Evolutionary conservation across 2,888 invertebrate species (phyloP), one percentile per base, ranked within the genome.

Genomic region (Teinopalpus imperialis): DNA sequence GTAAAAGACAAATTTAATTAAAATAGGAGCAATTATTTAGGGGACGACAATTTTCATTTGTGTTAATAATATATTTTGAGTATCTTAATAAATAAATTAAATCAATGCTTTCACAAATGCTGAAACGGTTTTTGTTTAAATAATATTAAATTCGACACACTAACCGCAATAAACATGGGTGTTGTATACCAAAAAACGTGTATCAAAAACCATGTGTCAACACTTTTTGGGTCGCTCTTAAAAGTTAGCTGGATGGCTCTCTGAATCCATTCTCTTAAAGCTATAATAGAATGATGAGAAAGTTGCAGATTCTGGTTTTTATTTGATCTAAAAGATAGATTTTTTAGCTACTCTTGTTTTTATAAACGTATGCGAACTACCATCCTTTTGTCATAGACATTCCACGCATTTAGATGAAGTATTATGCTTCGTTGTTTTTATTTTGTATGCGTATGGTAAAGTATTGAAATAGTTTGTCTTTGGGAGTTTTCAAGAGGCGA

Each of bases 81-180:
- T 16, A 16, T 16, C 16, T 3, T 16, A 16, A 9, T 20, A 23
- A 37, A 20, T 42, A 24, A 31, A 9, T 16, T 16, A 36, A 14
- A 1, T 24, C 0, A 24, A 9, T 1, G 1, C 2, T n/a, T 24
- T 24, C 24, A 9, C 9, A 24, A 24, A 24, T 4, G n/a, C n/a
- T 3, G 2, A 8, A 3, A 1, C 3, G 8, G 8, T 8, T 8
- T 24, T 69, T 69, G 77, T 69, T 76, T 64, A 71, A 72, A 64
- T 69, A 65, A 80, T 80, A 75, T 76, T 80, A 76, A 79, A 80
- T 76, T 70, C 66, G 72, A 64, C 76, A 74, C 59, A 73, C 68
- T 81, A 71, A 72, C 75, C 77, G 64, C 63, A 62, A 67, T 68
- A 57, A 60, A 60, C 52, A 52, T 51, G 29, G 50, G 48, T 56